Base-by-base conservation (phyloP, 30 jellyfish, hydroid and myxozoan species). In the Cassiopea andromeda region DNA sequence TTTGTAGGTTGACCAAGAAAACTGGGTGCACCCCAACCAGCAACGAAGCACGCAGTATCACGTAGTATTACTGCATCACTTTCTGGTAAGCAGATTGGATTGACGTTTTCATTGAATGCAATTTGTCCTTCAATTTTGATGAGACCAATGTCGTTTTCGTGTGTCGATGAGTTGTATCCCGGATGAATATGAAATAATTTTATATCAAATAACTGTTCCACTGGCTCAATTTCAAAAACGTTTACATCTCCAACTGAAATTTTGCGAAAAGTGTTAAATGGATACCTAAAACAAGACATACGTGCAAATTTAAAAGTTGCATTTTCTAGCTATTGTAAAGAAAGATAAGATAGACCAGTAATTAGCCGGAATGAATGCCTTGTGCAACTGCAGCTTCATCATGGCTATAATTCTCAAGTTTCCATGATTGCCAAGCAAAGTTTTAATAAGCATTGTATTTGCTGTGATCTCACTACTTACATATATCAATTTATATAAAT, bases 21-120 rank as follows among this genome's bases (percentile, higher is more conserved):
- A 85, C 91, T 88, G 9, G 89, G 60, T 16, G 98, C 82, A 4
- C 99, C 99, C 99, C 99, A 96, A 1, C 99, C 99, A 0, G 98
- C 97, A 13, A 94, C 81, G 16, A 98, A 69, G 87, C 99, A 96
- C 46, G 72, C 46, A 1, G 89, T 78, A 13, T 92, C 92, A 44
- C 73, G 84, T 1, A 60, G 69, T 59, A 83, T 45, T 2, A 8
- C 77, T 38, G 94, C 70, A 50, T 75, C 81, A 67, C 54, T 78
- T 17, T 72, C 50, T 0, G 99, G 98, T 10, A 96, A 69, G 71
- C 99, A 96, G 7, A 96, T 78, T 14, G 92, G 75, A 70, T 73
- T 83, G 68, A 96, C 97, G 15, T 70, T 67, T 16, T 88, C 94
- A 73, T 89, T 86, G 44, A 96, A 58, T 10, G 79, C 69, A 13